Evolutionary conservation across 2,888 invertebrate genomes (phyloP), one percentile per base, ranked within the genome.

Genomic region (Mythimna pallens): DNA sequence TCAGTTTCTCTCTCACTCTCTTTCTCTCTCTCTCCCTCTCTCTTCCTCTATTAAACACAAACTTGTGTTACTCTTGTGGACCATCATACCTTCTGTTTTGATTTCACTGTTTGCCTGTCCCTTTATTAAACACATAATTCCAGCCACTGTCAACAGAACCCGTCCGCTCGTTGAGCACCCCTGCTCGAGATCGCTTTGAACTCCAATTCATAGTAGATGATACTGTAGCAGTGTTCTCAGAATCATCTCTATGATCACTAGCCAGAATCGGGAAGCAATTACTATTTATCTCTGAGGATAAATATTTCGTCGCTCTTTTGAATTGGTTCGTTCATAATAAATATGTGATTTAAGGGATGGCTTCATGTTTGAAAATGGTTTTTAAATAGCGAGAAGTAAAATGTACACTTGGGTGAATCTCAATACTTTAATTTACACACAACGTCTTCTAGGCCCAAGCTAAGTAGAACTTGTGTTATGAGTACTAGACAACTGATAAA

Each of bases 171-270:
- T 61, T 61, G 47, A 25, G 55, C 22, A 61, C 40, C 59, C 59
- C 59, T 61, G 10, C 69, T 9, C 10, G 34, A 17, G 50, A 59
- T 67, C 54, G 50, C 86, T 85, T 85, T 84, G 85, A 86, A 84
- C 84, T 84, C 36, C 25, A 68, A 65, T 74, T 79, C 81, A 79
- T 57, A 54, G 70, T 71, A 71, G 47, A 55, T 36, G 70, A 66
- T 63, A 65, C 47, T 68, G n/a, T 14, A 52, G 52, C 40, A 62
- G 72, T 55, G 70, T 85, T 85, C 85, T 65, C 20, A 54, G 85
- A 86, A 52, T 36, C 55, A 62, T 70, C 65, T 59, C 73, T 76
- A 74, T 73, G 84, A 78, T 76, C 73, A 40, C 36, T 70, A 40
- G 43, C 55, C 22, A 43, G 71, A 79, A 68, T 58, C 55, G 62